Evolutionary conservation across 2,797 vertebrate genomes (phyloP), one percentile per base, ranked within the genome.

Genomic region (Tragelaphus eurycerus): DNA sequence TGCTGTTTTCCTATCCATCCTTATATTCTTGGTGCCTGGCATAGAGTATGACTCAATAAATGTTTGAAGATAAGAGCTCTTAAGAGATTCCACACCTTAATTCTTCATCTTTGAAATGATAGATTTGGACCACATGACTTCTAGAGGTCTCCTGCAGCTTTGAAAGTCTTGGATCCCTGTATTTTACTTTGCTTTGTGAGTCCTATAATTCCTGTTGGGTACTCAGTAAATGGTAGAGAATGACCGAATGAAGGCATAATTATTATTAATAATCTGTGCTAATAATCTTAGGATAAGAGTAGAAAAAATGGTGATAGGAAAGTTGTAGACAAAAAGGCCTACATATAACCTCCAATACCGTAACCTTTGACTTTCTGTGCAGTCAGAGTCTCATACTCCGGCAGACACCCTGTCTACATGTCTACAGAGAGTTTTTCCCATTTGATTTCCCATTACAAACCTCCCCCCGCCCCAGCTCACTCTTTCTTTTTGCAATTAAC

Each of bases 21-120:
- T 82, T 93, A 54, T 83, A 67, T 81, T 23, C 52, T 54, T 97
- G 11, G 52, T 84, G n/a, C 34, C 15, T 90, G 64, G 64, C 46
- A 74, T 52, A 95, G 86, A 76, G n/a, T 91, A 79, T 92, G 60
- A 88, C 27, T 95, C 85, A 85, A 6, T 97, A 96, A 93, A 64
- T 87, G 13, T 74, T 23, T 95, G 78, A 89, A 81, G 71, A 52
- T 93, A 46, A n/a, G 60, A 98, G 85, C 83, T 96, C 27, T 82
- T 38, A 27, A 93, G 74, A 52, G 90, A 76, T 27, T 85, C 64
- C 82, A 9, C 92, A 48, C n/a, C 62, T 95, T 23, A 84, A 1
- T 87, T 97, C 67, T 90, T 97, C 29, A 64, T 96, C 84, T 92
- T 29, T 84, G 93, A 97, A 92, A 85, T 88, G 90, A 90, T 64